These are phyloP conservation scores for Tachina lurida DNA, from an alignment of 2,888 invertebrate species.

Conservation along the genomic window DNA sequence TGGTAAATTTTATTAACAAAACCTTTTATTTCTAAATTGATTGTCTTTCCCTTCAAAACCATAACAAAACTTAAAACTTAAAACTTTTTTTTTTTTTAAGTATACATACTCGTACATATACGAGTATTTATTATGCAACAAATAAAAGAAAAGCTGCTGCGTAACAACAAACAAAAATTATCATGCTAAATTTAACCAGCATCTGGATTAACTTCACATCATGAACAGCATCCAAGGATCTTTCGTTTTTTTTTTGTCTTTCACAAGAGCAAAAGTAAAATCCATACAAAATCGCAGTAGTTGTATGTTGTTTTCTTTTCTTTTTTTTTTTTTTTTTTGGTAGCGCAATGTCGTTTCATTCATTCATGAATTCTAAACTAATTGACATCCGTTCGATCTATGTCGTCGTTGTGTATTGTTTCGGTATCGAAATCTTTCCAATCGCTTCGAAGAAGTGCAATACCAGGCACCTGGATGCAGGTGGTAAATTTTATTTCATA, in stretches of 20 bases:
- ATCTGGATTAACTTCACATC: constrained; percentile 66
- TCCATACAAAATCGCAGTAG: constrained; percentile 57
- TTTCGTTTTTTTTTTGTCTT: constrained; percentile 12
- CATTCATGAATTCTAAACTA: constrained; percentile 81
- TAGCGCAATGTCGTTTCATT: constrained; percentile 64
- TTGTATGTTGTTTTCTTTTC: constrained; percentile 2
- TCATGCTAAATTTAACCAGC: constrained; percentile 62
- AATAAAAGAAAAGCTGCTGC: constrained; percentile 28
- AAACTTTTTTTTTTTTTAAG: background rate
- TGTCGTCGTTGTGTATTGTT: constrained; percentile 57
- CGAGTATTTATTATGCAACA: constrained; percentile 17
- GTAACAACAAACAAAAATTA: constrained; percentile 33
- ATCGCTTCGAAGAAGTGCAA: constrained; percentile 53
- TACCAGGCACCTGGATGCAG: constrained; percentile 79
- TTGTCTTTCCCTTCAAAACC: background rate
- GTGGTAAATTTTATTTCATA: constrained; percentile 73
- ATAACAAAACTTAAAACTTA: background rate
- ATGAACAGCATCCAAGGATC: constrained; percentile 47
- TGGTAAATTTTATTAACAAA: background rate
- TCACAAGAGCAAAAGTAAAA: constrained; percentile 37
- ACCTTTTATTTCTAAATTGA: background rate
- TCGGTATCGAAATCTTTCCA: constrained; percentile 62
- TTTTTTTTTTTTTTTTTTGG: constrained; percentile 28
- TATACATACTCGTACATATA: background rate
- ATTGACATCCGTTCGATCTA: constrained; percentile 76